Base-by-base conservation (phyloP, 2,113 vertebrate species). In the Saimiri boliviensis region DNA sequence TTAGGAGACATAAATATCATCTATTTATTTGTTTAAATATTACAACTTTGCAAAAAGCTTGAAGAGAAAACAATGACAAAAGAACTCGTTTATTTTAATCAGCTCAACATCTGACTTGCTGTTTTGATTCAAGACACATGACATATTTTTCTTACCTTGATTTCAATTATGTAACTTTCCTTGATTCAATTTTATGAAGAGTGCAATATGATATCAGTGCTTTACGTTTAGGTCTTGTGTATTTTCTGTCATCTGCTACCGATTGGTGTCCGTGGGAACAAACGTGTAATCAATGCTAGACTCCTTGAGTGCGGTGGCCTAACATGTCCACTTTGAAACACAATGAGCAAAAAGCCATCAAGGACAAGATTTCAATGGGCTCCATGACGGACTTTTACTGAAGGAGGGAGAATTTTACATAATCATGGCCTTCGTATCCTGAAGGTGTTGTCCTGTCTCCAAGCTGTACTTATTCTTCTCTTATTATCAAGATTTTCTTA, bases 261-360 rank as follows among this genome's bases (percentile, higher is more conserved):
- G 21, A 74, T 21, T 70, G 32, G 71, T 92, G n/a, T 77, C 71
- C 77, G 71, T 95, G 86, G 86, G 97, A 98, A 91, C 47, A 74
- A 77, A 84, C 1, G 32, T 21, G 3, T 35, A 80, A 27, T 47
- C 20, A 85, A 10, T 27, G 37, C 30, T 45, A 68, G 17, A 86
- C 3, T 74, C 27, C 37, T 70, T 74, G 47, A 90, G 17, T 13
- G 2, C 45, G 76, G 37, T 47, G 35, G 32, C 68, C 19, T 86
- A 76, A 23, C 20, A 76, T n/a, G 1, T 37, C 19, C 2, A 49
- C 68, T 84, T 83, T 83, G 86, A 83, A 93, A 42, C 2, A 81
- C 20, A 86, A 80, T 30, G 85, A 94, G 42, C 16, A 87, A 86
- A 91, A 63, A 60, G 5, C 32, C 1, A 3, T 16, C 49, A 86